Evolutionary conservation across 1,140 invertebrate species (phyloP), one percentile per base, ranked within the genome.

Genomic region (Muscidifurax raptorellus): DNA sequence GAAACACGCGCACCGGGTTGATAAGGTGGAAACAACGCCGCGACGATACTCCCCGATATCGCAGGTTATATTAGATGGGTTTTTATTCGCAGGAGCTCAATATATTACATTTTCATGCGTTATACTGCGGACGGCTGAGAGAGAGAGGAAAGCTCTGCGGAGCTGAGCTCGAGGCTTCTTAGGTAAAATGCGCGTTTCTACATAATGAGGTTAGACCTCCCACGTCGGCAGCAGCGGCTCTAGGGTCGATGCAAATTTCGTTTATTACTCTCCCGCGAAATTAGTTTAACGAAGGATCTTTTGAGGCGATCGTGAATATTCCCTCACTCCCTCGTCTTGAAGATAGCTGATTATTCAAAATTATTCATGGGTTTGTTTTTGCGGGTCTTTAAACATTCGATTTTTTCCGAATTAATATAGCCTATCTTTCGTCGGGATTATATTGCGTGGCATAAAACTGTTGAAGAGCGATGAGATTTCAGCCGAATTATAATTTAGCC

Each of bases 341-440:
- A 78, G 30, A n/a, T n/a, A n/a, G n/a, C n/a, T n/a, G n/a, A 36
- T 79, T 67, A 79, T 79, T 79, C 77, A 79, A 79, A 77, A 79
- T 79, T 79, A 79, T 79, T 79, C 77, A 79, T 79, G 30, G 32
- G 13, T 67, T 67, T 36, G 52, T 79, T 79, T 74, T 77, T 52
- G 44, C 27, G 44, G 5, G 27, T 25, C 5, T 59, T 79, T 67
- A 67, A 66, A 79, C 74, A 44, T 47, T 75, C 74, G 40, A 47
- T 74, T 36, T 74, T 22, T 74, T 22, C 13, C 28, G 6, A 36
- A 22, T 72, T 72, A 36, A 30, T 18, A 13, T 30, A n/a, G n/a
- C 44, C 44, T 7, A n/a, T 22, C 22, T 59, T 4, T 22, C 52
- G 18, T 59, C 52, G 36, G 36, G 36, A 36, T 36, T n/a, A n/a